phyloP scores from a whole-genome alignment of 2,888 invertebrate genomes.

The Chrysolina haemoptera region DNA sequence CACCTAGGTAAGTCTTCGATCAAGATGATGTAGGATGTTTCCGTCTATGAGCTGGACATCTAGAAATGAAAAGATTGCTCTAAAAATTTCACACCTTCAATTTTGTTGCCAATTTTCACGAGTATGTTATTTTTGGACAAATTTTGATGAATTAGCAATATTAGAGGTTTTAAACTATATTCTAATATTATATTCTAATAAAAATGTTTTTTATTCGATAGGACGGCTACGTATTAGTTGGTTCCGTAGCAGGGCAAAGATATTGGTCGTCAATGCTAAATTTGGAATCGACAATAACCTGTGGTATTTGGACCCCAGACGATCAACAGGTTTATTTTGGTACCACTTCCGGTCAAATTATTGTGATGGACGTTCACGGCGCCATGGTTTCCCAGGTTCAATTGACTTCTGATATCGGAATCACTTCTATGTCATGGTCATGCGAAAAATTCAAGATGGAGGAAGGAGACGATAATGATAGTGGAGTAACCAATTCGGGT shows the following conservation, averaged over 20 bases:
- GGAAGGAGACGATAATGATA: constrained; percentile 85
- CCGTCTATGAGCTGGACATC: too few species aligned
- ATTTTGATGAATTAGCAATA: too few species aligned
- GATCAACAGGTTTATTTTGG: constrained; percentile 98
- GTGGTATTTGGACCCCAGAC: constrained; percentile 98
- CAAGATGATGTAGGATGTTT: too few species aligned
- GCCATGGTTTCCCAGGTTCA: constrained; percentile 96
- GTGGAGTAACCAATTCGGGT: constrained; percentile 73
- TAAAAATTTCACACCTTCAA: too few species aligned
- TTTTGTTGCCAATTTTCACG: too few species aligned
- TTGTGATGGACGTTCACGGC: constrained; percentile 97
- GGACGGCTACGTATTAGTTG: constrained; percentile 98
- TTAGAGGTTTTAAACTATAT: too few species aligned
- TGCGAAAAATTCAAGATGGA: constrained; percentile 99
- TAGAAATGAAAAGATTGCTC: too few species aligned
- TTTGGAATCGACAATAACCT: constrained; percentile 93
- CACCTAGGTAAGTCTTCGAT: too few species aligned
- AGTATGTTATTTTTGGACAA: too few species aligned
- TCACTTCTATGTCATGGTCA: constrained; percentile 95
- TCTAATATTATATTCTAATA: too few species aligned
- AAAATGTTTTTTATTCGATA: too few species aligned
- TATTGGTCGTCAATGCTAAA: constrained; percentile 99
- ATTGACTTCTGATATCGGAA: constrained; percentile 87
- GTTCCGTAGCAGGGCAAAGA: constrained; percentile 96
- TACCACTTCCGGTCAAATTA: constrained; percentile 93